Percentiles rank a stretch among this genome's conserved stretches.
phyloP scores from a whole-genome alignment of 2,797 vertebrate genomes.

The Sphenopsis melanotis region DNA sequence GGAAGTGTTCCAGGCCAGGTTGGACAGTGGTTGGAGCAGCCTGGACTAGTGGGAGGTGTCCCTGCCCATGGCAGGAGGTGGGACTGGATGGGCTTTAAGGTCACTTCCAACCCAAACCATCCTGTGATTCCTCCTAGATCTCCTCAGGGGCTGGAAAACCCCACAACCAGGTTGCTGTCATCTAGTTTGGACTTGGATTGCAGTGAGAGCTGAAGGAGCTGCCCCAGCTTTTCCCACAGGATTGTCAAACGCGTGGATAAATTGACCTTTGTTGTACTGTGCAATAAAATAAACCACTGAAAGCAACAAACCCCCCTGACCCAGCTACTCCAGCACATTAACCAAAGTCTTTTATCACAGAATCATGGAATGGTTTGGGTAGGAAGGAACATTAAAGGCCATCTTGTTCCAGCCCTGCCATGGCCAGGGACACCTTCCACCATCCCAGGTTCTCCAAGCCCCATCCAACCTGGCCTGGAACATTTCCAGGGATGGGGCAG shows the following conservation, averaged over 20 bases:
- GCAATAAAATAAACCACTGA: not conserved
- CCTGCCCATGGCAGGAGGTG: not conserved
- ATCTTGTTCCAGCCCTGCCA: rapidly evolving
- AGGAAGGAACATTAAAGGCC: not conserved
- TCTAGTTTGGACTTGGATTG: not conserved
- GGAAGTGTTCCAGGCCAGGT: not conserved
- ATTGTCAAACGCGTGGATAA: not conserved
- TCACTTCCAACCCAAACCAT: not conserved
- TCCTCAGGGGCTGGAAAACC: not conserved
- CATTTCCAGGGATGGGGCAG: not conserved
- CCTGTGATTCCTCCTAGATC: not conserved
- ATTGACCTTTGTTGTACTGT: not conserved
- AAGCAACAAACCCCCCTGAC: not conserved
- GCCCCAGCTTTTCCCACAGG: not conserved
- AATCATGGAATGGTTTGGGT: not conserved
- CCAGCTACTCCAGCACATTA: not conserved
- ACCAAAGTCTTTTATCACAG: not conserved
- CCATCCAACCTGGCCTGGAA: rapidly evolving
- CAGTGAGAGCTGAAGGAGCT: not conserved
- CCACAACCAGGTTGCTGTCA: not conserved
- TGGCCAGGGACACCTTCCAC: not conserved
- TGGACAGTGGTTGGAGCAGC: rapidly evolving
- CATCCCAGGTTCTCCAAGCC: rapidly evolving
- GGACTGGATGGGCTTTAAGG: not conserved
- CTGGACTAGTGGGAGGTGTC: not conserved